A percentile compares a stretch with the other conserved stretches of the same genome.
phyloP scores from a whole-genome alignment of 2,888 invertebrate genomes.

The Drosophila percnosoma region DNA sequence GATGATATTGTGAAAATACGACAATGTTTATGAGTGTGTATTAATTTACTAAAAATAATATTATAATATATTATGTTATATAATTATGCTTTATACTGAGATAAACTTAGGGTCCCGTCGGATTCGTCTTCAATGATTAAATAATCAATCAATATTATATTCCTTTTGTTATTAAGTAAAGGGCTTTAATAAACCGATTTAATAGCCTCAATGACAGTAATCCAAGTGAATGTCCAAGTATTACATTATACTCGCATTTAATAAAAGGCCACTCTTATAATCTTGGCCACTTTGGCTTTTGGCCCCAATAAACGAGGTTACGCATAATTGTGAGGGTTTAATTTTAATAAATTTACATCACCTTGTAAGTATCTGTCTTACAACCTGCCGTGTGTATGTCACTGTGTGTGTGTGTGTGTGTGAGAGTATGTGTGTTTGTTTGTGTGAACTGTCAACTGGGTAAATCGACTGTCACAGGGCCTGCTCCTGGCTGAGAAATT shows the following conservation, averaged over 20 bases:
- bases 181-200: not conserved
- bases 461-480: slow-evolving; percentile 60
- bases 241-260: slow-evolving; percentile 28
- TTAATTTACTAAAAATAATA: not conserved
- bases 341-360: slow-evolving; percentile 68
- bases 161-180: not conserved
- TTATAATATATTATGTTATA: not conserved
- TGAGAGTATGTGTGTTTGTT: not conserved
- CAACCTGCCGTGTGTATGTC: slow-evolving; percentile 4
- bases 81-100: not conserved
- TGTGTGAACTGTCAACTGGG: slow-evolving; percentile 35
- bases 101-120: not conserved
- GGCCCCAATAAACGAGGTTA: slow-evolving; percentile 63
- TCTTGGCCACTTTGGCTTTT: slow-evolving; percentile 44
- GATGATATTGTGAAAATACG: not conserved
- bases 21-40: not conserved
- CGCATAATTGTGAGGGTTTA: slow-evolving; percentile 68
- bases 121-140: not conserved
- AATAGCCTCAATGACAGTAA: not conserved
- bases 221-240: not conserved
- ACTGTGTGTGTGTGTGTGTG: not conserved
- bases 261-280: slow-evolving; percentile 48
- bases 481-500: slow-evolving; percentile 43
- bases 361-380: slow-evolving; percentile 45
- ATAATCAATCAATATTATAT: not conserved